A percentile compares a stretch with the other conserved stretches of the same genome.
phyloP scores from a whole-genome alignment of 2,113 vertebrate genomes.

The Xiphophorus maculatus region DNA sequence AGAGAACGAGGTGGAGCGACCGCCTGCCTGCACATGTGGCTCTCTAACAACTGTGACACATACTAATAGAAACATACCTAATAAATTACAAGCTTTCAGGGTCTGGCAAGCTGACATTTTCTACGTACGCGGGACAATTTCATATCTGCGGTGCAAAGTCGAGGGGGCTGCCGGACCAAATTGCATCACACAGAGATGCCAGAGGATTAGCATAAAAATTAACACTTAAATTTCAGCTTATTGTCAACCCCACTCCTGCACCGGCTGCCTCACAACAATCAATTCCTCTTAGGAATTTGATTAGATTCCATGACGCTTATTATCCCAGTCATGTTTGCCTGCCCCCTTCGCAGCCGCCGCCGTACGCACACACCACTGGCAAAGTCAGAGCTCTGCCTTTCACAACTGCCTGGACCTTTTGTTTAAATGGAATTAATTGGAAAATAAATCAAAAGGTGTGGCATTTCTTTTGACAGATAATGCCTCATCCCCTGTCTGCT shows the following conservation, averaged over 20 bases:
- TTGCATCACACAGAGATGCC: conserved; percentile 97
- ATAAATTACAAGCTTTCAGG: conserved; percentile 99
- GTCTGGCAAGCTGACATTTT: conserved; percentile 99
- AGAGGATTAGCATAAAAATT: conserved; percentile 99
- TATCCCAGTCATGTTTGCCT: conserved; percentile 98
- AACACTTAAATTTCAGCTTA: conserved; percentile 99
- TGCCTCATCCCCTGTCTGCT: conserved; percentile 24
- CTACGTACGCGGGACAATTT: conserved; percentile 98
- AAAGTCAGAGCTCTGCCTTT: conserved; percentile 40
- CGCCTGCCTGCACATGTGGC: conserved; percentile 80
- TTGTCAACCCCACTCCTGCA: conserved; percentile 98
- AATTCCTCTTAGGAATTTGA: conserved; percentile 99
- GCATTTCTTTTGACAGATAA: conserved; percentile 61
- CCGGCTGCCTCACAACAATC: conserved; percentile 99
- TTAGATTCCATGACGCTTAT: conserved; percentile 99
- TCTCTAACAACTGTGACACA: conserved; percentile 99
- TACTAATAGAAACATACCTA: conserved; percentile 99
- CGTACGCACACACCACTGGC: conserved; percentile 36
- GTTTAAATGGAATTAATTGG: conserved; percentile 95
- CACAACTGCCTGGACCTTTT: conserved; percentile 84
- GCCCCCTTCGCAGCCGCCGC: conserved; percentile 79
- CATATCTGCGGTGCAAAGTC: conserved; percentile 91
- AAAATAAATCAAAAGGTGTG: conserved; percentile 97
- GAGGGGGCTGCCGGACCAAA: conserved; percentile 86
- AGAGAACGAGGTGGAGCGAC: conserved; percentile 76